Evolutionary conservation across 2,113 vertebrate species (phyloP).

Genomic region (Zapornia atra): DNA sequence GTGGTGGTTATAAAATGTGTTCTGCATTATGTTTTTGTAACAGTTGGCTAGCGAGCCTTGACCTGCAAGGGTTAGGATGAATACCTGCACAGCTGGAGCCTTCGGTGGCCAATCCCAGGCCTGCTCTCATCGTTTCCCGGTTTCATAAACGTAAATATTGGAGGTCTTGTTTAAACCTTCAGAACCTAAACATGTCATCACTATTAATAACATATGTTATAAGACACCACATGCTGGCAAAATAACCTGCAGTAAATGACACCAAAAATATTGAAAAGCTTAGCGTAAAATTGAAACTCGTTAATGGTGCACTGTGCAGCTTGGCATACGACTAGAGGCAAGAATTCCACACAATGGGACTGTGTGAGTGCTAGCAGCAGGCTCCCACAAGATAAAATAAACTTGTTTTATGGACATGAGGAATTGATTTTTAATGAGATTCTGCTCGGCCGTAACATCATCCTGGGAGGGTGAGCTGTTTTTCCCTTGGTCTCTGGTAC

Average conservation of each 20-base stretch:
- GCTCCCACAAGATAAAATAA: constrained; percentile 81
- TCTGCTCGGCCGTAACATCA: constrained; percentile 73
- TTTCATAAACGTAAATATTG: constrained; percentile 71
- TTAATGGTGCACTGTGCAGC: constrained; percentile 70
- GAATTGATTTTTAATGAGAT: constrained; percentile 83
- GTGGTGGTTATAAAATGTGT: constrained; percentile 42
- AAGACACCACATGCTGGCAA: constrained; percentile 66
- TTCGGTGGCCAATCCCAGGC: constrained; percentile 8
- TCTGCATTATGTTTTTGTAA: constrained; percentile 64
- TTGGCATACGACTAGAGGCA: constrained; percentile 64
- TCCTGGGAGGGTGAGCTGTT: constrained; percentile 71
- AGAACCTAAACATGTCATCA: constrained; percentile 57
- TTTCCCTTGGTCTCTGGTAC: constrained; percentile 59
- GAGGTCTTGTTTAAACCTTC: constrained; percentile 68
- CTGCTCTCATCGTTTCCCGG: constrained; percentile 8
- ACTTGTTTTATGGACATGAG: constrained; percentile 78
- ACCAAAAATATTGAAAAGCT: constrained; percentile 76
- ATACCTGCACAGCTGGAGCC: constrained; percentile 67
- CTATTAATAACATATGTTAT: constrained; percentile 73
- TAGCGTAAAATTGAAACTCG: constrained; percentile 77
- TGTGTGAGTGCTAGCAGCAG: constrained; percentile 74
- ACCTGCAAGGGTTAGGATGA: constrained; percentile 47
- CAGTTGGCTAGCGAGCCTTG: constrained; percentile 55
- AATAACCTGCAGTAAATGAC: constrained; percentile 71
- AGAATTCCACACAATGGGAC: constrained; percentile 74